Conservation (phyloP, 2,113 vertebrate species). For the Aspidoscelis tigris region DNA sequence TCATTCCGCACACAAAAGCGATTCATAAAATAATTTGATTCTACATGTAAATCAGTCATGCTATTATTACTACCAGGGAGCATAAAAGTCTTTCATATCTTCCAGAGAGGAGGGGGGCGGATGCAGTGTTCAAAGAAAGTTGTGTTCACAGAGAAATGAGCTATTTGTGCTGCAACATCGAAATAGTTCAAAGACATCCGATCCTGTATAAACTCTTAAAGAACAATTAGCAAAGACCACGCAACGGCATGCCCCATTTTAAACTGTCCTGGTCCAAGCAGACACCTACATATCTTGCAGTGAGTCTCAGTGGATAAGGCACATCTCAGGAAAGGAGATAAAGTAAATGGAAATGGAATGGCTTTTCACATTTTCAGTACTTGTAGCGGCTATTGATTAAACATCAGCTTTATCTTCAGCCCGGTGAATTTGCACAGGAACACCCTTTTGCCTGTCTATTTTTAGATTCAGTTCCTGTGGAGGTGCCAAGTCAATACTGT, state of each 20-base stretch:
- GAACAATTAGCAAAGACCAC: slow-evolving; percentile 25
- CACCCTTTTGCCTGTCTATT: not conserved
- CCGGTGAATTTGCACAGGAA: not conserved
- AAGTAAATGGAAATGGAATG: slow-evolving; percentile 22
- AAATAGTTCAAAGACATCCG: slow-evolving; percentile 15
- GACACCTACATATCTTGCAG: not conserved
- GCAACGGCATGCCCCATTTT: slow-evolving; percentile 7
- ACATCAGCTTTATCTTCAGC: slow-evolving; percentile 1
- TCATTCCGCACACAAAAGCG: slow-evolving; percentile 30
- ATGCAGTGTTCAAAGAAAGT: slow-evolving; percentile 22
- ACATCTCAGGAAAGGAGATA: slow-evolving; percentile 6
- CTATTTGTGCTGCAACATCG: not conserved
- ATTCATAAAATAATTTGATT: slow-evolving; percentile 49
- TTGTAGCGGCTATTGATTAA: slow-evolving; percentile 11
- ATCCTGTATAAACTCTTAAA: slow-evolving; percentile 19
- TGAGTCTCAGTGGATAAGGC: slow-evolving; percentile 3
- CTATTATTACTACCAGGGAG: slow-evolving; percentile 34
- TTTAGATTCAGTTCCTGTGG: not conserved
- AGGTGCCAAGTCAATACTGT: not conserved
- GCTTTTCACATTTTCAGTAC: slow-evolving; percentile 15
- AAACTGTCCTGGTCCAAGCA: slow-evolving; percentile 26
- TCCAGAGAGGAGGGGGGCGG: not conserved
- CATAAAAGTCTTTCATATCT: slow-evolving; percentile 38
- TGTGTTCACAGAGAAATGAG: slow-evolving; percentile 10
- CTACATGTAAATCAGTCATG: slow-evolving; percentile 31